Percentiles rank a stretch among this genome's conserved stretches.
These are phyloP conservation scores for Periophthalmodon schlosseri DNA, from an alignment of 2,113 vertebrate genomes.

Conservation along the genomic window DNA sequence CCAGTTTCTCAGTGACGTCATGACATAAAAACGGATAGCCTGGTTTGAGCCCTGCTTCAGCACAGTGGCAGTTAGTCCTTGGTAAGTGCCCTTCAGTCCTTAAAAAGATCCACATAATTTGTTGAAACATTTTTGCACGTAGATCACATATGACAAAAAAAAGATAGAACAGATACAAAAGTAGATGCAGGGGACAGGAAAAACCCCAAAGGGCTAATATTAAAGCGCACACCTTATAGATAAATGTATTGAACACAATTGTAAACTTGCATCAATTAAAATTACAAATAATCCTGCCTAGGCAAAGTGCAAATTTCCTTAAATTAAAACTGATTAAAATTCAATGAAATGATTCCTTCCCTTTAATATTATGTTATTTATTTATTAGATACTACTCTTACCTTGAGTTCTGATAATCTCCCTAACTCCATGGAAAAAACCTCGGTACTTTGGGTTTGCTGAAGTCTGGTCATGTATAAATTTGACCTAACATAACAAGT, in stretches of 20 bases:
- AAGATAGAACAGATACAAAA: no score
- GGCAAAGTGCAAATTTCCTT: no score
- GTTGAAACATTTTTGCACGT: no score
- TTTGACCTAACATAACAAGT: conserved; percentile 82
- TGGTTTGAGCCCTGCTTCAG: conserved; percentile 98
- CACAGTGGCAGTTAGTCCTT: conserved; percentile 91
- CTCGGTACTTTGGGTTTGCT: conserved; percentile 89
- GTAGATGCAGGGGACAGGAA: no score
- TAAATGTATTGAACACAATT: no score
- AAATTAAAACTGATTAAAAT: no score
- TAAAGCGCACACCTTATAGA: no score
- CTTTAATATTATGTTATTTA: background rate
- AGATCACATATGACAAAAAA: no score
- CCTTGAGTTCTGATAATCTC: conserved; percentile 89
- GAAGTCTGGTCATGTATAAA: conserved; percentile 97
- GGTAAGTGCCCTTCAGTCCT: conserved; percentile 94
- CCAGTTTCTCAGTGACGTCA: conserved; percentile 96
- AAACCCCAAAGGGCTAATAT: no score
- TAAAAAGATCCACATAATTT: background rate
- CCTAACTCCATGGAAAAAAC: conserved; percentile 93
- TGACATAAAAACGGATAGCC: conserved; percentile 96
- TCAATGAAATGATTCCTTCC: background rate
- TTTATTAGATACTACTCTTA: conserved; percentile 36
- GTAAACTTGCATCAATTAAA: no score
- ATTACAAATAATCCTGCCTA: no score